Evolutionary conservation across 2,797 vertebrate genomes (phyloP), one percentile per base, ranked within the genome.

Genomic region (Pangasius macronema): DNA sequence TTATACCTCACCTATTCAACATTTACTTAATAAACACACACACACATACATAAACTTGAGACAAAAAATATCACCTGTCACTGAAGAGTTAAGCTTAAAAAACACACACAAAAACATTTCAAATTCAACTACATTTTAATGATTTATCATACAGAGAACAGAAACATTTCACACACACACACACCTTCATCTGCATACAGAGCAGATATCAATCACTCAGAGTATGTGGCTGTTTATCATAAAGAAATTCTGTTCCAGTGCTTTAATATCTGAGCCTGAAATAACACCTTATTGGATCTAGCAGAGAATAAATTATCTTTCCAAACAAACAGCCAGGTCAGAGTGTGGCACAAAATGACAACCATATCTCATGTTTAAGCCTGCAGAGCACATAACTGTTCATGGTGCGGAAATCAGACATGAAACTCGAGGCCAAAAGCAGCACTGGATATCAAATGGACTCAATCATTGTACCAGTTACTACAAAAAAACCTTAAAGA

Each of bases 361-460:
- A 33, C 46, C 46, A 53, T 76, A 42, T 42, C 5, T 39, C n/a
- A 70, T 8, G 13, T 57, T 84, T 13, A 81, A 82, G 5, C 36
- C 80, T 0, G 1, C 27, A 30, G 27, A 30, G 57, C 59, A 65
- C 16, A 65, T 3, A 65, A 30, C 14, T 9, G 42, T 30, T 65
- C 27, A 51, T 13, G 6, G 39, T 49, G 27, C 3, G 3, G 59
- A 49, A 51, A n/a, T 51, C 80, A 20, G 59, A 65, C 27, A 57
- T 72, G 13, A 72, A 57, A 24, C 49, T 20, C 3, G 8, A 57
- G 11, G 83, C 33, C 51, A 72, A 39, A 67, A n/a, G 51, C 51
- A 84, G 24, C 67, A 30, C 6, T 65, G 51, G 83, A 59, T 84
- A 72, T 55, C 13, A 57, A 57, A 84, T 72, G 36, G 67, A 18